Evolutionary conservation across 2,113 vertebrate genomes (phyloP), one percentile per base, ranked within the genome.

Genomic region (Neoarius graeffei): DNA sequence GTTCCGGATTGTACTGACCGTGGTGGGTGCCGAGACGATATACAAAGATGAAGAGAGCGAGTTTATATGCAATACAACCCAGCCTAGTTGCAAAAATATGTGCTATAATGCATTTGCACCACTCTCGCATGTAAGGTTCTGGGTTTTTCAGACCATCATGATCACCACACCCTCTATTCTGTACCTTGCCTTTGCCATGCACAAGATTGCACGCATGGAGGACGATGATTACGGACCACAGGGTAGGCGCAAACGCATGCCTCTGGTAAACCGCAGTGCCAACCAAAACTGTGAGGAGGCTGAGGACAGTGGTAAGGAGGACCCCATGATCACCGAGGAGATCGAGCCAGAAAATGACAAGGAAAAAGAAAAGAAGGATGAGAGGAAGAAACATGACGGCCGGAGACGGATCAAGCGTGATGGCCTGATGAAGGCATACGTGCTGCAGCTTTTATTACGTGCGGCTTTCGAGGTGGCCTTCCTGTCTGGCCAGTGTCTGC

Each of bases 21-120:
- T 96, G 0, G 97, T 98, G 5, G 97, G 97, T 0, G 97, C 97
- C 0, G 97, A 98, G 88, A 97, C 97, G 0, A 98, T 98, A 91
- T 98, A 98, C 94, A 97, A 98, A 0, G 97, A 98, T 67, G 97
- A 98, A 92, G 97, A 98, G 96, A 98, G 97, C 91, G 98, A 98
- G 89, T 98, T 98, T 4, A 94, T 95, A 25, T 98, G 97, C 57
- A 98, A 98, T 94, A 98, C 97, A 0, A 93, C 96, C 84, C 97
- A 98, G 74, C 97, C 97, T 0, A 97, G 97, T 81, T 98, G 97
- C 0, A 97, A 98, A 93, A 98, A 98, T 0, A 97, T 98, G 30
- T 98, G 97, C 94, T 98, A 98, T 0, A 96, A 98, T 0, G 95
- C 95, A 0, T 98, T 98, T 0, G 97, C 97, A 0, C 97, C 97